Evolutionary conservation across 2,113 vertebrate species (phyloP), one percentile per base, ranked within the genome.

Genomic region (Condylura cristata): DNA sequence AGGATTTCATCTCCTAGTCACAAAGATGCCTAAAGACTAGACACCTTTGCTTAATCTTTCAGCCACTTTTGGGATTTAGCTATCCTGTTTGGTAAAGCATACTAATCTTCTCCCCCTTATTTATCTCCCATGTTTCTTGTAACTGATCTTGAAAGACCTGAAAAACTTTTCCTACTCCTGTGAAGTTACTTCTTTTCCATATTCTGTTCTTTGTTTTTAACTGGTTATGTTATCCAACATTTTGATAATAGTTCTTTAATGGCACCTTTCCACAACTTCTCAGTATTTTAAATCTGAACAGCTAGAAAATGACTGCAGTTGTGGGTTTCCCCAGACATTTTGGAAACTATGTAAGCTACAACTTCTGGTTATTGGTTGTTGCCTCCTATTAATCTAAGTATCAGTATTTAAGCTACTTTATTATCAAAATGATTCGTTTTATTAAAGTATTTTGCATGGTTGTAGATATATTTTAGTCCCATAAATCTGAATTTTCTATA

Each of bases 391-490:
- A 87, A 74, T 90, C 14, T 87, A 78, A 94, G 86, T 89, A 75
- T 56, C 26, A 83, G 28, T 75, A 79, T 90, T 94, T 90, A 70
- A 91, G 71, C 74, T 75, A 83, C n/a, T 94, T 94, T 44, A 88
- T 90, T 85, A 48, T 88, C 44, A 74, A 85, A 86, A 28, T 86
- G 32, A 30, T 70, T 91, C 10, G 68, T 85, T 93, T 68, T 89
- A 88, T 61, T 76, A 58, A 78, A 22, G 61, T 70, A 58, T 90
- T 41, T 90, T 92, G 24, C 20, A 58, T 92, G 51, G 5, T 65
- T 24, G 48, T 63, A 79, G 41, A 60, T 39, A 30, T 70, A 81
- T 84, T 79, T 81, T 80, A 74, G 41, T 82, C 22, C 17, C n/a
- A 41, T 39, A 66, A 32, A 80, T 70, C 14, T 91, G 48, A 82